Base-by-base conservation (phyloP, 1,140 invertebrate genomes). In the Drosophila bifasciata region DNA sequence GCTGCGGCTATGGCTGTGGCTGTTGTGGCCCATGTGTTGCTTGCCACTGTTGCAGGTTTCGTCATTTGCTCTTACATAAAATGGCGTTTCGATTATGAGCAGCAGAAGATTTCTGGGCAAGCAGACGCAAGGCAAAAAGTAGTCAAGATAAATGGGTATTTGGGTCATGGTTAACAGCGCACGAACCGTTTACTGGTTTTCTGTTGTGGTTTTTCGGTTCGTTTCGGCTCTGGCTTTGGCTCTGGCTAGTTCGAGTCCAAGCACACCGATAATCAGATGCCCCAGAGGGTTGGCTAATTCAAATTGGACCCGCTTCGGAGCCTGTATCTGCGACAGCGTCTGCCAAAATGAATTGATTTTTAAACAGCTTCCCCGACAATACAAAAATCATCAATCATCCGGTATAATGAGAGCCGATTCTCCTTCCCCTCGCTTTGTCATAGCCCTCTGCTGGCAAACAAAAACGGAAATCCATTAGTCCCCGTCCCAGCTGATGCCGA, bases 71-170 rank as follows among this genome's bases (percentile, higher is more conserved):
- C 68, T 86, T 86, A 75, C 69, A 77, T 88, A 86, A 85, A 61
- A 41, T 61, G 41, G 40, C 51, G 44, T 9, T 51, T 63, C 49
- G 66, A 71, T 74, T 64, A 63, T 73, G 39, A 40, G 64, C 59
- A 56, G 64, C 79, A 74, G 70, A 74, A 74, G 70, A 74, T 74
- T 74, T 74, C 70, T 74, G 70, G 51, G 52, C 70, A 56, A 36
- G 21, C 55, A 16, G 55, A 28, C 4, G 21, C 58, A 43, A 55
- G 62, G 63, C 43, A 32, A 55, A 86, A 76, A 85, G 81, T 86
- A 85, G 80, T 85, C 81, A 86, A 86, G 81, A 88, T 86, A 86
- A 86, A 88, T 71, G 77, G 59, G 73, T 61, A 88, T 88, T 86
- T 86, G 70, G 81, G 81, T 86, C 81, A 86, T 88, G 81, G 81